These are phyloP conservation scores for Neopipo cinnamomea DNA, from an alignment of 2,113 vertebrate species.

Conservation along the genomic window DNA sequence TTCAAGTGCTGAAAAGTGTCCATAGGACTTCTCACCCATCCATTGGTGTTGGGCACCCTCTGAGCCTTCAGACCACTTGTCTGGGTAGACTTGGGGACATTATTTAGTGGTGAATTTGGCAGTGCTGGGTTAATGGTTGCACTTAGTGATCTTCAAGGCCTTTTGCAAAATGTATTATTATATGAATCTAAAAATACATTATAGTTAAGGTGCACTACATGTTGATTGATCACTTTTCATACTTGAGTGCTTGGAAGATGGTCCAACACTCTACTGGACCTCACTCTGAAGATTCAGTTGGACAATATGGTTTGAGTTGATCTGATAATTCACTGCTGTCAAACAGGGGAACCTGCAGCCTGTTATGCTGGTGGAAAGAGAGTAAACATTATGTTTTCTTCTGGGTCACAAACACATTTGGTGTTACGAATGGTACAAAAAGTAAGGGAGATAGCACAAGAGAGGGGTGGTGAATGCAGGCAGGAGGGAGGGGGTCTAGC, in stretches of 20 bases:
- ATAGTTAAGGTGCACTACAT: background rate
- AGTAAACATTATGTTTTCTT: background rate
- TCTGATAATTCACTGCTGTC: background rate
- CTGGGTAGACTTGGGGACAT: background rate
- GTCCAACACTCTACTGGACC: background rate
- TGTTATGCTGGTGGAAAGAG: background rate
- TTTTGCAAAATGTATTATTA: background rate
- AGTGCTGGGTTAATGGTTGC: background rate
- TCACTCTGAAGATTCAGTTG: background rate
- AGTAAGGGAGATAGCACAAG: background rate
- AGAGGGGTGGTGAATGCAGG: background rate
- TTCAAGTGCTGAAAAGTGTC: background rate
- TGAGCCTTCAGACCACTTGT: background rate
- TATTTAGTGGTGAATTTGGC: background rate
- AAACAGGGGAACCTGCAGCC: background rate
- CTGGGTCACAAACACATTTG: background rate
- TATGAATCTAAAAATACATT: background rate
- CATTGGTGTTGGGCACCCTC: background rate
- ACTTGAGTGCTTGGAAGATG: background rate
- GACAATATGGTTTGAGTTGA: background rate
- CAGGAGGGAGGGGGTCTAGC: background rate
- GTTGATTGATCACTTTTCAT: background rate
- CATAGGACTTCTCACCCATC: background rate
- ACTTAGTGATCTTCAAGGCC: background rate
- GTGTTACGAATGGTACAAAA: background rate